Base-by-base conservation (phyloP, 2,797 vertebrate species). In the Periophthalmus magnuspinnatus region DNA sequence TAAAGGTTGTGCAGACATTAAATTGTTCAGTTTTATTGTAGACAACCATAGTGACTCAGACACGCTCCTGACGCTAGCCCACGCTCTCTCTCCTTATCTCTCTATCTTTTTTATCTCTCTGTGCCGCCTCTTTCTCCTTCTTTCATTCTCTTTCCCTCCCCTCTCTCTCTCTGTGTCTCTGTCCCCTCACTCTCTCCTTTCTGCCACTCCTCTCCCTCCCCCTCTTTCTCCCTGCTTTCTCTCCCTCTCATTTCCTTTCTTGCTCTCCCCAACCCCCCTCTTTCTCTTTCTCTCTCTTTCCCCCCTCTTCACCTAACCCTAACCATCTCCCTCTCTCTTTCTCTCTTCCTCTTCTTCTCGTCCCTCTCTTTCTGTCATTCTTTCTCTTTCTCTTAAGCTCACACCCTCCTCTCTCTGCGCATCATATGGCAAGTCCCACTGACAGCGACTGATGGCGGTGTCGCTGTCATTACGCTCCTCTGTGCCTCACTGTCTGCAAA, bases 41-140 rank as follows among this genome's bases (percentile, higher is more conserved):
- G 67, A 65, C 50, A 70, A 33, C 71, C 56, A 65, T 34, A 76
- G 57, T 83, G 82, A 84, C 33, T 84, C 74, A 79, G 66, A 78
- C 45, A 71, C 48, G 69, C 59, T 75, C 62, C 65, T 82, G 71
- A 79, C 64, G 82, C 48, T 74, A 79, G 52, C 72, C 65, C 65
- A 74, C 41, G 1, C 69, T 72, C 57, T 61, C 64, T 67, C 56
- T 56, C 50, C 62, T 9, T 21, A 5, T 17, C 14, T 48, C 16
- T 48, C 16, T 17, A 16, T 17, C 47, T 48, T 5, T n/a, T 38
- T 10, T 48, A 5, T 48, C 3, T 48, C 47, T 48, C 10, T 48
- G 47, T 48, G 1, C 10, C 38, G n/a, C 38, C 38, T 5, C 38
- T 38, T 5, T 38, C 6, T 38, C 6, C 10, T 48, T 48, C 14